These are phyloP conservation scores for Chrysopa pallens DNA, from an alignment of 1,140 invertebrate genomes.

Conservation along the genomic window DNA sequence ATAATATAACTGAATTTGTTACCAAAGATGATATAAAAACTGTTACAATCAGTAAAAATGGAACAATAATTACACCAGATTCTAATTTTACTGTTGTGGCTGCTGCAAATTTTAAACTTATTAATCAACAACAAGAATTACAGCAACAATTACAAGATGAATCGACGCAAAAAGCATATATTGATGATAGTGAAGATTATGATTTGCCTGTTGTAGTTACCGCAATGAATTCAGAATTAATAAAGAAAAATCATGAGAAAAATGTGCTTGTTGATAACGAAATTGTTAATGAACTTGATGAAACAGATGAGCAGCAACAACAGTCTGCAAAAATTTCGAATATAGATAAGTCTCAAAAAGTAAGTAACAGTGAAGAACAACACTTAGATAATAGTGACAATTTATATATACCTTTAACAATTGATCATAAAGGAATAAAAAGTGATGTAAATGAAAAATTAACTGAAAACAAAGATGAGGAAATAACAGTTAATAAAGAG, in stretches of 20 bases:
- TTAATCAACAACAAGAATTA: no score
- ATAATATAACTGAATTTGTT: slow-evolving; percentile 9
- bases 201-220: no score
- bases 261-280: slow-evolving; percentile 7
- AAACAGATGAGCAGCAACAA: no score
- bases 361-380: no score
- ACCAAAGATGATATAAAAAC: slow-evolving; percentile 17
- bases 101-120: no score
- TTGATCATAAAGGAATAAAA: not conserved
- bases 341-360: no score
- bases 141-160: no score
- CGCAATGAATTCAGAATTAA: not conserved
- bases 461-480: slow-evolving; percentile 3
- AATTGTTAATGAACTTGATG: slow-evolving; percentile 1
- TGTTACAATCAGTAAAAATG: not conserved
- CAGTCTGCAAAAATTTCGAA: no score
- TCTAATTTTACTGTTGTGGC: slow-evolving; percentile 5
- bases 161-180: not conserved
- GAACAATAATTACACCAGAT: slow-evolving; percentile 8
- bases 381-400: no score
- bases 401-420: no score
- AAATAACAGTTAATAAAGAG: slow-evolving; percentile 1
- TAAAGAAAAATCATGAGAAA: slow-evolving; percentile 1
- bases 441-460: slow-evolving; percentile 4
- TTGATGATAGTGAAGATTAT: not conserved